Percentiles rank a stretch among this genome's conserved stretches.
Conservation (phyloP, 2,797 vertebrate genomes). For the Paguma larvata region DNA sequence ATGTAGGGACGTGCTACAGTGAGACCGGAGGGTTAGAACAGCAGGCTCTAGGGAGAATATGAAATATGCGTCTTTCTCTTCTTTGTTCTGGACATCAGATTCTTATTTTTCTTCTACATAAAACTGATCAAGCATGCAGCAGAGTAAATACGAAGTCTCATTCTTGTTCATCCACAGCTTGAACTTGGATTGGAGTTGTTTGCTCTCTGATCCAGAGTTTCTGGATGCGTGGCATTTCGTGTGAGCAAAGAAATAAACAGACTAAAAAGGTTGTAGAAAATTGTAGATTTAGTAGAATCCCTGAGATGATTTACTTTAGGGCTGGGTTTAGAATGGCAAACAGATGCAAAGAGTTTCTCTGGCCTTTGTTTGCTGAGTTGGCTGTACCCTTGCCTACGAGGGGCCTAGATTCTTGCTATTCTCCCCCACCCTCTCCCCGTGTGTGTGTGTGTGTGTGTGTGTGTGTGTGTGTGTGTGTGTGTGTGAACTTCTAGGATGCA, state of each 20-base stretch:
- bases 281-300: constrained; percentile 75
- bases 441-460: too few relatives aligned
- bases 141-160: constrained; percentile 70
- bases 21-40: constrained; percentile 29
- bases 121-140: constrained; percentile 55
- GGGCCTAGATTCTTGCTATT: constrained; percentile 53
- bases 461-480: too few relatives aligned
- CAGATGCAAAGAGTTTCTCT: constrained; percentile 77
- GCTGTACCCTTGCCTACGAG: constrained; percentile 57
- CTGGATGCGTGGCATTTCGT: constrained; percentile 75
- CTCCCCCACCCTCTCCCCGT: not conserved
- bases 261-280: constrained; percentile 74
- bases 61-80: constrained; percentile 27
- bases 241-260: constrained; percentile 83
- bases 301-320: constrained; percentile 78
- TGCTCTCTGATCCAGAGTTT: constrained; percentile 72
- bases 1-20: not conserved
- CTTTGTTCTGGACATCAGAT: constrained; percentile 28
- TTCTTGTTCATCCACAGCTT: constrained; percentile 75
- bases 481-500: constrained; percentile 39
- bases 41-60: not conserved
- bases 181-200: constrained; percentile 74
- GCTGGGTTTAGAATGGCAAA: constrained; percentile 77
- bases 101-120: constrained; percentile 50
- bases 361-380: constrained; percentile 65